Base-by-base conservation (phyloP, 2,113 vertebrate genomes). In the Lethenteron camtschaticum region DNA sequence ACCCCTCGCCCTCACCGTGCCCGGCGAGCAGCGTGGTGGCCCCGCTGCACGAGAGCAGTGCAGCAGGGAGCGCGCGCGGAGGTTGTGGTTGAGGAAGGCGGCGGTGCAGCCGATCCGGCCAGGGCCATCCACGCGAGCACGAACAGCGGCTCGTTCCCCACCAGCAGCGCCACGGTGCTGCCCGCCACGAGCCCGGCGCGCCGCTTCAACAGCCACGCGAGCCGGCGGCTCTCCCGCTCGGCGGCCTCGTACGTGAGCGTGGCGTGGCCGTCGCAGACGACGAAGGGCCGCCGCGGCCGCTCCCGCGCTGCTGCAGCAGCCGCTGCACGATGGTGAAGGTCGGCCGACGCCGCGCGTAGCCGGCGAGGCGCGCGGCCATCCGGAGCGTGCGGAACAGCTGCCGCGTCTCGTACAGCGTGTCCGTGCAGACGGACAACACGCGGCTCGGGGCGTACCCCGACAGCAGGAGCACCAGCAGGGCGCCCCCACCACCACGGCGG, bases 121-220 rank as follows among this genome's bases (percentile, higher is more conserved):
- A 94, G 72, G 0, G 86, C 90, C 4, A 96, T 88, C 91, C 90
- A 95, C 1, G 82, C 80, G 1, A 85, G 84, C 24, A 96, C 55
- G 73, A 95, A 96, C 73, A 94, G 86, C 0, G 90, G 87, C 73
- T 92, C 89, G 2, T 95, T 96, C 79, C 72, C 82, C 88, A 96
- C 90, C 56, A 96, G 79, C 77, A 96, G 12, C 9, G 90, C 90
- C 2, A 87, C 86, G 0, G 85, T 88, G 78, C 89, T 85, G 0
- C 88, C 87, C 8, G 14, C 2, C 14, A 20, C n/a, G 75, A 87
- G 72, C 0, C 57, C 2, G 1, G 76, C 74, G 0, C 77, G 71
- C 2, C 73, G 70, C 1, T 83, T 76, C 72, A 95, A 86, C 1
- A 82, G 83, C 1, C 77, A 78, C 0, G 90, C 87, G 20, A 96